Conservation (phyloP, 1,140 invertebrate genomes). For the Augochlora pura region DNA sequence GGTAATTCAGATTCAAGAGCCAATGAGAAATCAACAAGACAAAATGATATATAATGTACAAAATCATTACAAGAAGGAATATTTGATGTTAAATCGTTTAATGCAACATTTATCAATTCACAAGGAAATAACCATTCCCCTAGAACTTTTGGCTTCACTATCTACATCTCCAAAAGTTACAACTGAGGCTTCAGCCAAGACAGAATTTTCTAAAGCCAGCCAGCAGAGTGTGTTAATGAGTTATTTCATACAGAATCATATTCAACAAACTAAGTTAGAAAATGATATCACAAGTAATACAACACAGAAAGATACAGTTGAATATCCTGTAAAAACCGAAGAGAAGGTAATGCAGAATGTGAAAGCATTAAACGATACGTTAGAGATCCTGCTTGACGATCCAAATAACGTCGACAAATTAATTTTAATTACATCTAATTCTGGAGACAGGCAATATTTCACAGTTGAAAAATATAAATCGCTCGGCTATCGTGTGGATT, state of each 20-base stretch:
- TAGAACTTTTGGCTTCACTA: slow-evolving; percentile 16
- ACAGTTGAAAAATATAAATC: slow-evolving; percentile 62
- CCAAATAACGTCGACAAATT: slow-evolving; percentile 53
- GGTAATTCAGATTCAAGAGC: slow-evolving; percentile 39
- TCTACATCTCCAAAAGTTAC: background rate
- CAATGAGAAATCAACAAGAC: background rate
- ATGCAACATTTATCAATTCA: slow-evolving; percentile 35
- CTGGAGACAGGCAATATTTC: slow-evolving; percentile 66
- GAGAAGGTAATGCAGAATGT: background rate
- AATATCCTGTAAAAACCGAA: background rate
- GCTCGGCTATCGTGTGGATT: slow-evolving; percentile 49
- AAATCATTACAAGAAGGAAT: slow-evolving; percentile 2
- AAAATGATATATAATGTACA: background rate
- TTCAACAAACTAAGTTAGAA: slow-evolving; percentile 37
- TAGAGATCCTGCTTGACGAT: slow-evolving; percentile 21
- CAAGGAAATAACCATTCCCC: slow-evolving; percentile 35
- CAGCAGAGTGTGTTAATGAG: slow-evolving; percentile 42
- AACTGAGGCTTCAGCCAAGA: background rate
- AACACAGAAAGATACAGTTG: background rate
- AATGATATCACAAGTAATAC: slow-evolving; percentile 12
- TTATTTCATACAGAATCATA: slow-evolving; percentile 54
- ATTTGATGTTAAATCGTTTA: slow-evolving; percentile 36
- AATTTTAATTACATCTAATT: slow-evolving; percentile 61
- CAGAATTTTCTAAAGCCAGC: slow-evolving; percentile 3
- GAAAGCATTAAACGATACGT: background rate